Conservation (phyloP, 2,888 invertebrate species). For the Cenopis cana region DNA sequence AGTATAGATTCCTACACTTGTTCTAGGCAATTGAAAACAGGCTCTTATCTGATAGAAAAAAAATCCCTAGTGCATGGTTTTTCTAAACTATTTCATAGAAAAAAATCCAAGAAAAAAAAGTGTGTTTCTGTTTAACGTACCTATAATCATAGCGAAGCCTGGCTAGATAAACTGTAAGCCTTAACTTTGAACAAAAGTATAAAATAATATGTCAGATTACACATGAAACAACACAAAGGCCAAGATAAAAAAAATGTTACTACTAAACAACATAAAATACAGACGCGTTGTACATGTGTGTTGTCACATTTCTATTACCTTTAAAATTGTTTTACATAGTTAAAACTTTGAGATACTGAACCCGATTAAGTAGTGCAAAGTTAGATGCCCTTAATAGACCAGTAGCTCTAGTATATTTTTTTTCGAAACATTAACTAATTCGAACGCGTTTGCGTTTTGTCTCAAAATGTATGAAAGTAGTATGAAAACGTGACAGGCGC, state of each 20-base stretch:
- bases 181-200: neutral
- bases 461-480: no score
- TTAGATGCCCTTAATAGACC: conserved; percentile 37
- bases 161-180: conserved; percentile 27
- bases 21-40: conserved; percentile 32
- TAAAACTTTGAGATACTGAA: conserved; percentile 24
- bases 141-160: conserved; percentile 12
- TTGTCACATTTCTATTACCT: conserved; percentile 29
- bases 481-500: no score
- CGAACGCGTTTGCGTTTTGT: no score
- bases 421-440: no score
- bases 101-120: conserved; percentile 27
- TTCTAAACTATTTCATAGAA: conserved; percentile 29
- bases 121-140: conserved; percentile 16
- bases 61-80: conserved; percentile 9
- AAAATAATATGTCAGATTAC: conserved; percentile 12
- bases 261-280: neutral
- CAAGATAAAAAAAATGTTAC: neutral
- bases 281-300: neutral
- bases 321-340: conserved; percentile 10
- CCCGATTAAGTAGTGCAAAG: conserved; percentile 24
- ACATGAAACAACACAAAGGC: neutral
- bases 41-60: conserved; percentile 13
- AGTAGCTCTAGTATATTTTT: no score
- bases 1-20: conserved; percentile 34